Percentiles rank a stretch among this genome's conserved stretches.
Conservation (phyloP, 2,797 vertebrate species). For the Pelobates cultripes region DNA sequence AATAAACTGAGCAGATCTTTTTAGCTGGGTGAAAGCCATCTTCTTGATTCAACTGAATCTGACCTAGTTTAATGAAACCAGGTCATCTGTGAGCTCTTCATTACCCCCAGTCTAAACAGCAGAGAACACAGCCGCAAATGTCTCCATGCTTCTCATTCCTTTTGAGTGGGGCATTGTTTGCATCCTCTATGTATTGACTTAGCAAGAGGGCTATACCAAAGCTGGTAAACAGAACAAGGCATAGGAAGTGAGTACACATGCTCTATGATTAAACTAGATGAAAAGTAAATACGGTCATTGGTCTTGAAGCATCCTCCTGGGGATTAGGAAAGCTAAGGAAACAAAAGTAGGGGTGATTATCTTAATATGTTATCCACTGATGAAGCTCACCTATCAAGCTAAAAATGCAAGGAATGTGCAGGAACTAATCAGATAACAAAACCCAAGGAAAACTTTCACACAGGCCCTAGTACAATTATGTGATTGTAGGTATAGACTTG, state of each 20-base stretch:
- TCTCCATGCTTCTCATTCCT: conserved; percentile 71
- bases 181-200: conserved; percentile 73
- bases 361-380: conserved; percentile 77
- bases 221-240: conserved; percentile 68
- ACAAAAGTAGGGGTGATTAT: conserved; percentile 79
- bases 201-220: conserved; percentile 72
- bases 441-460: background rate
- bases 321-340: conserved; percentile 64
- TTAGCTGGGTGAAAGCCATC: conserved; percentile 39
- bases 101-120: conserved; percentile 90
- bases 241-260: conserved; percentile 68
- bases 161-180: conserved; percentile 66
- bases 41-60: conserved; percentile 72
- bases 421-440: conserved; percentile 65
- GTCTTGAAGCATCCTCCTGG: conserved; percentile 67
- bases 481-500: background rate
- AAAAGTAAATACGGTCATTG: conserved; percentile 72
- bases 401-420: conserved; percentile 66
- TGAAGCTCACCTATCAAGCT: conserved; percentile 77
- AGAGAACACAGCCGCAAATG: conserved; percentile 70
- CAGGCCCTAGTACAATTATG: background rate
- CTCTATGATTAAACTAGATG: conserved; percentile 65
- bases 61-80: conserved; percentile 85
- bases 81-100: conserved; percentile 93
- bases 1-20: conserved; percentile 19